Base-by-base conservation (phyloP, 2,888 invertebrate genomes). In the Cordilura impudica region DNA sequence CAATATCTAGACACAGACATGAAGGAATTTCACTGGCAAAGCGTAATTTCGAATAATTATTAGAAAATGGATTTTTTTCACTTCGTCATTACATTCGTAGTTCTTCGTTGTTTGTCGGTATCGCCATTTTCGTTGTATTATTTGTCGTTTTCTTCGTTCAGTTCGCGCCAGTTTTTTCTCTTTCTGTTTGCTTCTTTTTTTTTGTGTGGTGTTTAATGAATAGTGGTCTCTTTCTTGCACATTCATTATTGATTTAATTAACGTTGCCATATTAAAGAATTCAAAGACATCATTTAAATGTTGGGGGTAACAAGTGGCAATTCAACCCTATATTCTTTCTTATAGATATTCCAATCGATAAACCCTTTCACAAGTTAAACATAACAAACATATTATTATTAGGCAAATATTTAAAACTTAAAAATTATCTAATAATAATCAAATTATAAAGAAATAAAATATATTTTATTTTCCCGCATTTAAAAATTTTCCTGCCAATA, bases 21-120 rank as follows among this genome's bases (percentile, higher is more conserved):
- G 83, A 84, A 85, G 86, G 87, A 88, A 87, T 86, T 87, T 87
- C 83, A 84, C 84, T 86, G 86, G 84, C 85, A 87, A 87, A 87
- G 86, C 85, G 86, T 87, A 87, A 87, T 87, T 86, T 86, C 83
- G 85, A 87, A 87, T 85, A 87, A 87, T 87, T 74, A 79, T 79
- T 83, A 82, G 78, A 83, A 82, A 88, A 87, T 87, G 86, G 87
- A 87, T 87, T 87, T 87, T 86, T 88, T 83, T 82, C 77, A 86
- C 84, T 84, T 83, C 83, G 85, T 86, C 81, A 82, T 79, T 82
- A 63, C 76, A 77, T 74, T 78, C 78, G 87, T 87, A 67, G 70
- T 87, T 86, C 86, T 86, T 87, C 87, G 86, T 86, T 73, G 70
- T 81, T 77, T 82, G 71, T 81, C 78, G 78, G 77, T 79, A 73